Evolutionary conservation across 2,113 vertebrate species (phyloP).

Genomic region (Rhabdomys dilectus): DNA sequence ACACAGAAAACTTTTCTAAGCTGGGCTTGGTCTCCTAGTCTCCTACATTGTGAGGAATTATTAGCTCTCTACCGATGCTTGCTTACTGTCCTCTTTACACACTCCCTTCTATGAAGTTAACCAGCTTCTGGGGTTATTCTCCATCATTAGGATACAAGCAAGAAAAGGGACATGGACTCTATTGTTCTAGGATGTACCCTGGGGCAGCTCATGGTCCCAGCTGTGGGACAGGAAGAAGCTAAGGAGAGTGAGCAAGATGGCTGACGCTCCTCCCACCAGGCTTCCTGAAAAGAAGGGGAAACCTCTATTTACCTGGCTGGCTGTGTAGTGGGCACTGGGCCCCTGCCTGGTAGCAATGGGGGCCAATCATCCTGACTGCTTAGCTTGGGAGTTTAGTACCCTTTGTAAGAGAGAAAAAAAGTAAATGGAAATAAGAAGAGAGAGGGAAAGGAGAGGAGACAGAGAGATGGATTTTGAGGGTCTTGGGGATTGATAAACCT

Average conservation of each 20-base stretch:
- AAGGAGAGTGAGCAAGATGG: not conserved
- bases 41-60: not conserved
- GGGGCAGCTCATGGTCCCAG: not conserved
- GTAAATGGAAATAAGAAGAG: not conserved
- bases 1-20: not conserved
- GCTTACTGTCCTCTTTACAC: not conserved
- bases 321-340: not conserved
- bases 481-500: not conserved
- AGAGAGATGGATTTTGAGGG: not conserved
- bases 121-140: not conserved
- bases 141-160: not conserved
- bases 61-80: not conserved
- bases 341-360: not conserved
- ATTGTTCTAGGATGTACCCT: not conserved
- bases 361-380: not conserved
- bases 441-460: not conserved
- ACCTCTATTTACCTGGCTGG: not conserved
- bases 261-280: not conserved
- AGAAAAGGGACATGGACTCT: not conserved
- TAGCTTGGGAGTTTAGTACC: not conserved
- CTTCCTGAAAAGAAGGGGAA: not conserved
- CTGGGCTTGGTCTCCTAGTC: not conserved
- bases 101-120: not conserved
- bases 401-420: not conserved
- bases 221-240: not conserved